These are phyloP conservation scores for Epinephelus awoara DNA, from an alignment of 2,797 vertebrate species.

Conservation along the genomic window DNA sequence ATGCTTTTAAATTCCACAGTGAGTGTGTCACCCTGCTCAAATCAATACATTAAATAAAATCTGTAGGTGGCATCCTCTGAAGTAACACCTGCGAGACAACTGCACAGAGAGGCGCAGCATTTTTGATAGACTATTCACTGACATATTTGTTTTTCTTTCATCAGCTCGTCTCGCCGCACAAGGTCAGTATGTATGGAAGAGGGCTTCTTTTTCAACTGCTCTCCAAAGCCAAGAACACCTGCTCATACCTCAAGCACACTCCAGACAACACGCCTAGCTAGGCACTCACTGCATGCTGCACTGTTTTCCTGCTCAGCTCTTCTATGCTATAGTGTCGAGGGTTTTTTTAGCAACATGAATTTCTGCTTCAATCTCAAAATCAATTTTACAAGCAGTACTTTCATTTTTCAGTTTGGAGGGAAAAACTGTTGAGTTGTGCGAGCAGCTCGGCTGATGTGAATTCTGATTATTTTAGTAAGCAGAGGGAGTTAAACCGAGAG, in stretches of 20 bases:
- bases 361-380: conserved; percentile 57
- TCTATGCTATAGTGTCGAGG: neutral
- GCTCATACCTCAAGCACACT: conserved; percentile 48
- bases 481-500: conserved; percentile 29
- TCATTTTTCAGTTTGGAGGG: conserved; percentile 44
- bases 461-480: conserved; percentile 49
- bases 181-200: conserved; percentile 50
- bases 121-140: conserved; percentile 2
- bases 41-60: conserved; percentile 32
- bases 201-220: conserved; percentile 39
- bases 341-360: conserved; percentile 29
- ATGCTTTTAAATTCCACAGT: conserved; percentile 24
- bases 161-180: conserved; percentile 20
- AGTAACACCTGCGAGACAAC: conserved; percentile 29
- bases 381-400: conserved; percentile 52
- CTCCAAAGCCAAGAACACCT: conserved; percentile 61
- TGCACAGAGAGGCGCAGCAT: neutral
- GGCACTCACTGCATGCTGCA: neutral
- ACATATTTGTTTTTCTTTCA: conserved; percentile 50
- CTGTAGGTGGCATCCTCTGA: conserved; percentile 39
- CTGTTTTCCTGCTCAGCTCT: conserved; percentile 21
- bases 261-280: conserved; percentile 13
- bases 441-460: conserved; percentile 38
- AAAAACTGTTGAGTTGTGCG: conserved; percentile 10
- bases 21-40: neutral